Conservation (phyloP, 2,888 invertebrate genomes). For the Lysandra coridon region DNA sequence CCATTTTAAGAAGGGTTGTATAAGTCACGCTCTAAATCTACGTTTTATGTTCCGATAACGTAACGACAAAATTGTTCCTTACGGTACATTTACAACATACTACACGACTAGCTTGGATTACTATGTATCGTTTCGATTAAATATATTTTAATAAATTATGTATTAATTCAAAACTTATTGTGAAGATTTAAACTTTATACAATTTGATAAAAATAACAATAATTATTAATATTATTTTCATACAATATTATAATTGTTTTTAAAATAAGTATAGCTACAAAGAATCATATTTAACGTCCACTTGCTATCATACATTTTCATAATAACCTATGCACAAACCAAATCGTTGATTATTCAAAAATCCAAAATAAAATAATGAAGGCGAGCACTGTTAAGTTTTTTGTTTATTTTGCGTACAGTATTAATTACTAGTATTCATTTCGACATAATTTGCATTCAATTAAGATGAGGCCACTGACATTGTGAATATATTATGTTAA, state of each 20-base stretch:
- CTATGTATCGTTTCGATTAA: neutral
- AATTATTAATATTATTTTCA: too few species aligned
- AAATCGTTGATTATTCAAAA: neutral
- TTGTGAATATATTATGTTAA: neutral
- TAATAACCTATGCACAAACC: neutral
- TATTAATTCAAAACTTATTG: neutral
- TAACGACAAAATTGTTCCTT: slow-evolving; percentile 30
- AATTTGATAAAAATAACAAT: too few species aligned
- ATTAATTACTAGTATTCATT: slow-evolving; percentile 13
- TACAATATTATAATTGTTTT: too few species aligned
- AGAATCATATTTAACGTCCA: too few species aligned
- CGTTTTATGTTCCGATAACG: slow-evolving; percentile 36
- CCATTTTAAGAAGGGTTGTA: slow-evolving; percentile 42
- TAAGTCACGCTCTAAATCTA: slow-evolving; percentile 39
- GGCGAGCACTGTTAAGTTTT: neutral
- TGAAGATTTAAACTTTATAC: neutral
- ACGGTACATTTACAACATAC: slow-evolving; percentile 4
- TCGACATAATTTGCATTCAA: slow-evolving; percentile 12
- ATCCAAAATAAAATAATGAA: neutral
- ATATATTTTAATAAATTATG: neutral
- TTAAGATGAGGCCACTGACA: neutral
- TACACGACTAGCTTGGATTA: neutral
- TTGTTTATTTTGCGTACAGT: neutral
- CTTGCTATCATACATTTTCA: neutral
- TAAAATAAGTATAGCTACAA: too few species aligned